These are phyloP conservation scores for Lophura nycthemera DNA, from an alignment of 2,113 vertebrate genomes.

Conservation along the genomic window DNA sequence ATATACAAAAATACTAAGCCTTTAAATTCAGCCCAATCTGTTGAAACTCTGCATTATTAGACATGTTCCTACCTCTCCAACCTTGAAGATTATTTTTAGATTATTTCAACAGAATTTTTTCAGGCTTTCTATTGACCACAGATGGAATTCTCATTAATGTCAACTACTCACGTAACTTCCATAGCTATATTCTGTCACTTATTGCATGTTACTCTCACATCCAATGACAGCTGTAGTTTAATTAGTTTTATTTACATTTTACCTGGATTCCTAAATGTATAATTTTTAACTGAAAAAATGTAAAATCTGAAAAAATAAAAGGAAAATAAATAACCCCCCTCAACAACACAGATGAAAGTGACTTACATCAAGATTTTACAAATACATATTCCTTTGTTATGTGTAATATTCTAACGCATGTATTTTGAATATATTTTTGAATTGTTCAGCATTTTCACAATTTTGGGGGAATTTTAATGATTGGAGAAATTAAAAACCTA, in stretches of 20 bases:
- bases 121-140: background rate
- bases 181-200: background rate
- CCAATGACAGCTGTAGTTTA: background rate
- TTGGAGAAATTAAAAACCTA: slow-evolving; percentile 59
- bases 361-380: background rate
- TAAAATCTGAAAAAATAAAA: background rate
- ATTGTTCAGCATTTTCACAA: slow-evolving; percentile 43
- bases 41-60: slow-evolving; percentile 18
- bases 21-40: background rate
- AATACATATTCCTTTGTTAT: background rate
- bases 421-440: background rate
- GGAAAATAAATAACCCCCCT: background rate
- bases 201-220: background rate
- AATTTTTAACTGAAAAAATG: background rate
- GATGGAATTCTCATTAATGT: background rate
- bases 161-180: background rate
- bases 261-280: background rate
- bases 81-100: background rate
- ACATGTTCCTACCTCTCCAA: background rate
- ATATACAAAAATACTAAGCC: background rate
- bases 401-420: background rate
- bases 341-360: background rate
- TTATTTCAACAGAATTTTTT: background rate
- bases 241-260: background rate
- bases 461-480: slow-evolving; percentile 73